A percentile compares a stretch with the other conserved stretches of the same genome.
Evolutionary conservation across 1,140 invertebrate genomes (phyloP).

Genomic region (Eurosta solidaginis): DNA sequence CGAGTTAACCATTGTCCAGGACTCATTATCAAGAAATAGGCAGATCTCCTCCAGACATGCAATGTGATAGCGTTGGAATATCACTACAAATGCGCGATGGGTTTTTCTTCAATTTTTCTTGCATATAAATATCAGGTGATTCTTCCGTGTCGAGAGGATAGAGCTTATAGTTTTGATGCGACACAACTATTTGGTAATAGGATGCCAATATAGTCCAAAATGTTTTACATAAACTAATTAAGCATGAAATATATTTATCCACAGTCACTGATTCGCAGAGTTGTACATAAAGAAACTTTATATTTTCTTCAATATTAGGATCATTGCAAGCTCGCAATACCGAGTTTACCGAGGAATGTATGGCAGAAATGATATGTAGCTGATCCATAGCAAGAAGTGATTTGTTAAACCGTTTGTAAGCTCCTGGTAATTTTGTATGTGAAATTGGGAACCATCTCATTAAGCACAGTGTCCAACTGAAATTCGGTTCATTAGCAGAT

Average conservation of each 20-base stretch:
- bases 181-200: slow-evolving; percentile 78
- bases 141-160: slow-evolving; percentile 59
- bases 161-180: slow-evolving; percentile 70
- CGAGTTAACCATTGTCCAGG: slow-evolving; percentile 92
- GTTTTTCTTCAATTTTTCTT: slow-evolving; percentile 87
- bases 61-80: slow-evolving; percentile 86
- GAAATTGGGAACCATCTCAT: slow-evolving; percentile 77
- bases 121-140: slow-evolving; percentile 71
- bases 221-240: slow-evolving; percentile 79
- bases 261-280: slow-evolving; percentile 76
- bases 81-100: slow-evolving; percentile 89
- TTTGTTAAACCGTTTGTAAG: slow-evolving; percentile 84
- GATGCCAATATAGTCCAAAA: slow-evolving; percentile 84
- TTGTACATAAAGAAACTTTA: slow-evolving; percentile 77
- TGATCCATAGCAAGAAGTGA: slow-evolving; percentile 91
- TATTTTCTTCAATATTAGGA: slow-evolving; percentile 66
- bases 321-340: slow-evolving; percentile 76
- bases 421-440: slow-evolving; percentile 82
- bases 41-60: slow-evolving; percentile 88
- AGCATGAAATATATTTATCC: slow-evolving; percentile 78
- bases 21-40: slow-evolving; percentile 96
- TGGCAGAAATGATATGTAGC: slow-evolving; percentile 88
- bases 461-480: slow-evolving; percentile 84
- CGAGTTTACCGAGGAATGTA: slow-evolving; percentile 85
- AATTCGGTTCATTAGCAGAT: slow-evolving; percentile 92